Evolutionary conservation across 2,113 vertebrate species (phyloP), one percentile per base, ranked within the genome.

Genomic region (Hyaena hyaena): DNA sequence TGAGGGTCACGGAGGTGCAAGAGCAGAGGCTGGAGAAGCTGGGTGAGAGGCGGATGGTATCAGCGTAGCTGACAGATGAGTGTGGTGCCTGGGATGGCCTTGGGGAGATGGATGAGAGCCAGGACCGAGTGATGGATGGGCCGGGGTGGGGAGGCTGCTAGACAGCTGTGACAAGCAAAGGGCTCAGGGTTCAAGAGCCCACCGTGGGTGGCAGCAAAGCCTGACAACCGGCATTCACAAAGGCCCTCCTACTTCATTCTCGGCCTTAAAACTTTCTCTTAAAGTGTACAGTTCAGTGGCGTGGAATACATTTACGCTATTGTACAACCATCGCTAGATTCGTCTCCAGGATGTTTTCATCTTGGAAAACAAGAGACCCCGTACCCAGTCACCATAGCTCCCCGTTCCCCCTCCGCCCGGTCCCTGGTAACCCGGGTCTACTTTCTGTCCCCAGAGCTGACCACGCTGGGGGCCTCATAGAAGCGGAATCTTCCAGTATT

Each of bases 41-140:
- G 19, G 80, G 66, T 0, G 0, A 88, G 73, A 21, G 81, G 81
- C 5, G 0, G 84, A 31, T 3, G 21, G 14, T 19, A 61, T 61
- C 5, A 0, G 68, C 82, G 3, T 4, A n/a, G 68, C 79, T 93
- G 92, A 94, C 7, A 28, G 95, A 94, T 77, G 92, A 45, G 73
- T 1, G 7, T 39, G 85, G 84, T 50, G 55, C 86, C 39, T 39
- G 45, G 61, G 68, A 48, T 16, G 90, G 65, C 55, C 79, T 53
- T 33, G 76, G 84, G 77, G 81, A 77, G 87, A 43, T 1, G 10
- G 88, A 92, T 83, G 92, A 69, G 84, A 35, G 28, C 43, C 1
- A 31, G 92, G 90, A 83, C 28, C 15, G 55, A 68, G 87, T 95
- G 96, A 97, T 81, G 91, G 94, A 95, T 89, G 94, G 45, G 81